phyloP scores from a whole-genome alignment of 2,888 invertebrate species.

The Cepaea hortensis region DNA sequence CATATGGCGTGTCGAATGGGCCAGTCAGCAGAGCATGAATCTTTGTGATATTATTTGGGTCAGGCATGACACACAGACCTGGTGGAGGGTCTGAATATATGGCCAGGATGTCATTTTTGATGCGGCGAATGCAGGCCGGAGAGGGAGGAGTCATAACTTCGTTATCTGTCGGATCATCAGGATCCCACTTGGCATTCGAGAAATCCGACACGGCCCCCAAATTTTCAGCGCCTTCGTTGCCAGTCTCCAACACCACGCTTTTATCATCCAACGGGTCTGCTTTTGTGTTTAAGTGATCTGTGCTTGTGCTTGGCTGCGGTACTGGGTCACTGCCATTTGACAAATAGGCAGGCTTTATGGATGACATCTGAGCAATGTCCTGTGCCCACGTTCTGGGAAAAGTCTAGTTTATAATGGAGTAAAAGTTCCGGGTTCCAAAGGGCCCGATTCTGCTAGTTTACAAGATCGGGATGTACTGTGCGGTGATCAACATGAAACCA shows the following conservation, averaged over 20 bases:
- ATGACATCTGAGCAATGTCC: neutral
- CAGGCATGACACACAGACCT: slow-evolving; percentile 80
- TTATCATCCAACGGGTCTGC: neutral
- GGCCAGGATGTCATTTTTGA: slow-evolving; percentile 77
- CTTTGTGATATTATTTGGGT: slow-evolving; percentile 79
- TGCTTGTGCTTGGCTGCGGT: slow-evolving; percentile 30
- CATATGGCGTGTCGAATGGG: slow-evolving; percentile 81
- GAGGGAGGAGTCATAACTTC: slow-evolving; percentile 39
- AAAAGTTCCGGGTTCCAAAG: too few species aligned
- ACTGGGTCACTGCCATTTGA: neutral
- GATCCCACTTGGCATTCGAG: slow-evolving; percentile 47
- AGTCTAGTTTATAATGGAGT: too few species aligned
- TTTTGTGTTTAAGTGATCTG: slow-evolving; percentile 25
- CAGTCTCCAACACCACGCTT: slow-evolving; percentile 32
- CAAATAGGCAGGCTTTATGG: neutral
- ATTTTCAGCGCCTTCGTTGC: slow-evolving; percentile 30
- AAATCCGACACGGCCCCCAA: slow-evolving; percentile 37
- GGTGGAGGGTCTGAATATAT: slow-evolving; percentile 80
- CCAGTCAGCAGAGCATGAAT: slow-evolving; percentile 80
- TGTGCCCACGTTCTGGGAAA: too few species aligned
- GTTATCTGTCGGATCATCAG: slow-evolving; percentile 42
- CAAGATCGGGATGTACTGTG: too few species aligned
- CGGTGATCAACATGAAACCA: too few species aligned
- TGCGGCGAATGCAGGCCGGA: slow-evolving; percentile 44
- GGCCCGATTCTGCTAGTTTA: too few species aligned